phyloP scores from a whole-genome alignment of 1,140 invertebrate genomes.

The Thaumetopoea pityocampa region DNA sequence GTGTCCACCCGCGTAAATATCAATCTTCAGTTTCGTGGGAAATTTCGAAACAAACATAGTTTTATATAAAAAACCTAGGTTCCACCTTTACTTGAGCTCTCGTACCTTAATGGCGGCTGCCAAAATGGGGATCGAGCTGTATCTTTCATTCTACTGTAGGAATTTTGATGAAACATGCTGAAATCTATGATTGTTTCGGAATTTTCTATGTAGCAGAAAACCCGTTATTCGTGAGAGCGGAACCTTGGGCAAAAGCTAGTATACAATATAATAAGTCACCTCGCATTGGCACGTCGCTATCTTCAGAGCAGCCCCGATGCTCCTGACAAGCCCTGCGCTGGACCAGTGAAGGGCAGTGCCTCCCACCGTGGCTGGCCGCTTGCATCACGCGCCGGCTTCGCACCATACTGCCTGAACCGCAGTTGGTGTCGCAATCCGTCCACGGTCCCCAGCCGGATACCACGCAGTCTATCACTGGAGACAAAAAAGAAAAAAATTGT shows the following conservation, averaged over 20 bases:
- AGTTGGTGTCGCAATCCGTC: conserved; percentile 85
- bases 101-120: no score
- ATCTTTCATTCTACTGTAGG: no score
- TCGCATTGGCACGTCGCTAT: conserved; percentile 81
- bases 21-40: no score
- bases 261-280: conserved; percentile 71
- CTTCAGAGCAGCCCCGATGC: conserved; percentile 81
- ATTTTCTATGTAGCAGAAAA: not conserved
- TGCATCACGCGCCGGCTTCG: conserved; percentile 78
- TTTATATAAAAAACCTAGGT: no score
- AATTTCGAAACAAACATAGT: no score
- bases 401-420: conserved; percentile 85
- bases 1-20: no score
- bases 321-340: conserved; percentile 85
- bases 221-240: no score
- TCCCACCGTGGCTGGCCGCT: conserved; percentile 83
- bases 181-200: no score
- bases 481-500: conserved; percentile 33
- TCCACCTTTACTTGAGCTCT: no score
- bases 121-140: no score
- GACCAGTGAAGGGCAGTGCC: conserved; percentile 84
- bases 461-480: conserved; percentile 86
- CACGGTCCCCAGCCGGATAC: conserved; percentile 86
- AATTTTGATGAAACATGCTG: no score
- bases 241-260: no score